Evolutionary conservation across 2,797 vertebrate species (phyloP), one percentile per base, ranked within the genome.

Genomic region (Triplophysa bombifrons): DNA sequence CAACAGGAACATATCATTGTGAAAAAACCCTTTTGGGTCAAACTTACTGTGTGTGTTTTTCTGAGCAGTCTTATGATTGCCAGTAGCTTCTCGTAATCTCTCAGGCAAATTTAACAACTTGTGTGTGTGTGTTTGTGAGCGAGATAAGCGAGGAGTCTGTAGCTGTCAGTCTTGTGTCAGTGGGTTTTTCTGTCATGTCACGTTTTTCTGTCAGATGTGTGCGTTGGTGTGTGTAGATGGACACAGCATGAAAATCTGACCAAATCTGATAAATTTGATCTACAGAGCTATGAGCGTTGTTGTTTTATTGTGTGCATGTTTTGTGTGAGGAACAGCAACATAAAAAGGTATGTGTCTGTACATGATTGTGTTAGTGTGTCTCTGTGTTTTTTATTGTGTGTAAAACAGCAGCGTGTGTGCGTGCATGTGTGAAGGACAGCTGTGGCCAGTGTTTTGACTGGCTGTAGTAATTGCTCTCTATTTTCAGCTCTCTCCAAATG

Each of bases 381-480:
- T 58, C 3, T 22, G 20, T 58, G 20, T 22, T 56, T 8, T 56
- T 20, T 51, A 51, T 51, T 53, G 27, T 55, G 30, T 7, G 19
- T 30, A 50, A 38, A 38, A 38, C 34, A 38, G 34, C 34, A 38
- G 41, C 0, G 41, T 11, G 41, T 2, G 41, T 41, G 8, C 2
- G 17, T 65, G 73, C 65, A 1, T 65, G 61, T 44, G 48, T 76
- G 63, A 76, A 76, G 50, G 74, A 67, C 74, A 55, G 63, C 74
- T 67, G 74, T 76, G 74, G 74, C 63, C 74, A 56, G 74, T 76
- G 74, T 56, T 76, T 76, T 76, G 74, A 76, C 74, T 66, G 74
- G 74, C 50, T 76, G 63, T 46, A 66, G 74, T 67, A 56, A 76
- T 76, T 76, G 51, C 63, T 6, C 63, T 76, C 74, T 76, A 76